Base-by-base conservation (phyloP, 1,140 invertebrate genomes). In the Bombus polaris region DNA sequence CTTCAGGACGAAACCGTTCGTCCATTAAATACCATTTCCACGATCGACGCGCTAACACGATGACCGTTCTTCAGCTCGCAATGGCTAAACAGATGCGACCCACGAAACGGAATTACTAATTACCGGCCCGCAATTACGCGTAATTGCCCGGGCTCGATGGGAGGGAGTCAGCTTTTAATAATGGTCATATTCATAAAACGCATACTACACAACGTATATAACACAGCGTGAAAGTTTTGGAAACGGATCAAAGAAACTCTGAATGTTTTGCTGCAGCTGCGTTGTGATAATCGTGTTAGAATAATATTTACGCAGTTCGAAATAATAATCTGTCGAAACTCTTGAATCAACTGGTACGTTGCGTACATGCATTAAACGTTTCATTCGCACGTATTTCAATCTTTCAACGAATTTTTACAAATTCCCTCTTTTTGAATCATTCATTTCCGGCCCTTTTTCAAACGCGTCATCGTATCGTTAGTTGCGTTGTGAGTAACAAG, bases 91-190 rank as follows among this genome's bases (percentile, higher is more conserved):
- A 78, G 59, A 65, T 44, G 37, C 39, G n/a, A 44, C 39, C 37
- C 39, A 35, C n/a, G 25, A 78, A 78, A 78, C 59, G 39, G 76
- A 78, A 78, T 78, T 78, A 37, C 76, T 78, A 78, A 78, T 78
- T 66, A 65, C 59, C 39, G 59, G n/a, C 32, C 12, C 32, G 59
- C 18, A 78, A 78, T 78, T 32, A 65, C 37, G 57, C 25, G 75
- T 78, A 78, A 78, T 78, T 78, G 35, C 9, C n/a, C 15, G 5
- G 5, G 5, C 37, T 12, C 13, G 35, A 22, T 39, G 25, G n/a
- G 32, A 12, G 57, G 57, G 22, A 22, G 57, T 4, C 28, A 39
- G 9, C 15, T 78, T 78, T 78, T 78, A 78, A 78, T 65, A 78
- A 65, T n/a, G 4, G 10, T 25, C 10, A 8, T 15, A 62, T n/a